Evolutionary conservation across 1,140 invertebrate genomes (phyloP), one percentile per base, ranked within the genome.

Genomic region (Brachionus asplanchnoidis): DNA sequence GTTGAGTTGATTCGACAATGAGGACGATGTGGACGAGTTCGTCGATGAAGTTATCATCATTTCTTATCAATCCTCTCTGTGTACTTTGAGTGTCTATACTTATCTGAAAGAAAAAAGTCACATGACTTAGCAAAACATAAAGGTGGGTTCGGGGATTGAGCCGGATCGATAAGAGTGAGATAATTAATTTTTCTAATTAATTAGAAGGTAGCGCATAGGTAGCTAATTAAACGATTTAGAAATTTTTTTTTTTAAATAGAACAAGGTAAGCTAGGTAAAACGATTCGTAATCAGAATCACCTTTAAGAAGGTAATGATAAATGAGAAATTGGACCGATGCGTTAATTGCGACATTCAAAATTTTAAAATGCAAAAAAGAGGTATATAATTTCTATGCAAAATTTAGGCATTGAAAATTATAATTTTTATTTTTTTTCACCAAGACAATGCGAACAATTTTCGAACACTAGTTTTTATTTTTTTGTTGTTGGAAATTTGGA

Each of bases 11-110:
- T 20, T 73, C 42, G 68, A 73, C 17, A 73, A 42, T 17, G 68
- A 73, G 32, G 68, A 73, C 36, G 68, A 73, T 6, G 68, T 7
- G n/a, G 68, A 42, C 17, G 68, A 73, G 32, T 36, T 32, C 32
- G 66, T 68, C 66, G 66, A 23, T 68, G 66, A 60, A 11, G 53
- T 73, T 40, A 73, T 73, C 68, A 73, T 73, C 68, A 73, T 73
- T 73, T 73, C 40, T 42, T 73, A 40, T 73, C 40, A 42, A 73
- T 42, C 17, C 36, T 42, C 26, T 42, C 40, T 40, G 32, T 73
- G 28, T 73, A 42, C 40, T 17, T 40, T 73, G 17, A 42, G n/a
- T n/a, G 26, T 40, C 32, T 42, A 2, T 73, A 40, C 65, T 73
- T 73, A 42, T 40, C 68, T 42, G 32, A 73, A 73, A 42, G 36